phyloP scores from a whole-genome alignment of 1,140 invertebrate species.

The Calycopis cecrops region DNA sequence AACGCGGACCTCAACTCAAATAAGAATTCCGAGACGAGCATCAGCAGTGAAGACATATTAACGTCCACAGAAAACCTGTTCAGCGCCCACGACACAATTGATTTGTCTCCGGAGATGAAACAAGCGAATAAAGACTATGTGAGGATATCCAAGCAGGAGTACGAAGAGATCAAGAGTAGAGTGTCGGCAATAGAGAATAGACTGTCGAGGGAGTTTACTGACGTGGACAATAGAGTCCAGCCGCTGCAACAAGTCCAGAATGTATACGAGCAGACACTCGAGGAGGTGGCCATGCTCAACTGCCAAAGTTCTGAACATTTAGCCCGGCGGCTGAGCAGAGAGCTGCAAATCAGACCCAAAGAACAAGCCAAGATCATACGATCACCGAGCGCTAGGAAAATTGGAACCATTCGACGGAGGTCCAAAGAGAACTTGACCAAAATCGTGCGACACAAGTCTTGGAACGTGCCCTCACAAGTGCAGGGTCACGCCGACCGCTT shows the following conservation, averaged over 20 bases:
- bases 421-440: constrained; percentile 74
- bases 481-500: constrained; percentile 52
- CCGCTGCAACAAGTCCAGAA: constrained; percentile 77
- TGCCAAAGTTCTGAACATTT: constrained; percentile 81
- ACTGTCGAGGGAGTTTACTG: constrained; percentile 81
- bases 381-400: constrained; percentile 87
- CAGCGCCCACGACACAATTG: constrained; percentile 58
- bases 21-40: constrained; percentile 62
- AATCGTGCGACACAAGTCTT: constrained; percentile 67
- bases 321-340: constrained; percentile 80
- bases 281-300: constrained; percentile 77
- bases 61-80: constrained; percentile 68
- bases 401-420: constrained; percentile 81
- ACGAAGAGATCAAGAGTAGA: constrained; percentile 84
- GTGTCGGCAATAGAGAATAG: constrained; percentile 82
- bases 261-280: constrained; percentile 83
- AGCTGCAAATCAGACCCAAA: constrained; percentile 82
- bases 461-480: constrained; percentile 57
- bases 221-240: constrained; percentile 64
- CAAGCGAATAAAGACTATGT: constrained; percentile 77
- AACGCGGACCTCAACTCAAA: constrained; percentile 49
- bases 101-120: constrained; percentile 62
- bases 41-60: constrained; percentile 60
- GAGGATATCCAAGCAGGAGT: constrained; percentile 81
- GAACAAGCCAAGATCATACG: constrained; percentile 82